These are phyloP conservation scores for Anser brachyrhynchus DNA, from an alignment of 2,113 vertebrate genomes.

Conservation along the genomic window DNA sequence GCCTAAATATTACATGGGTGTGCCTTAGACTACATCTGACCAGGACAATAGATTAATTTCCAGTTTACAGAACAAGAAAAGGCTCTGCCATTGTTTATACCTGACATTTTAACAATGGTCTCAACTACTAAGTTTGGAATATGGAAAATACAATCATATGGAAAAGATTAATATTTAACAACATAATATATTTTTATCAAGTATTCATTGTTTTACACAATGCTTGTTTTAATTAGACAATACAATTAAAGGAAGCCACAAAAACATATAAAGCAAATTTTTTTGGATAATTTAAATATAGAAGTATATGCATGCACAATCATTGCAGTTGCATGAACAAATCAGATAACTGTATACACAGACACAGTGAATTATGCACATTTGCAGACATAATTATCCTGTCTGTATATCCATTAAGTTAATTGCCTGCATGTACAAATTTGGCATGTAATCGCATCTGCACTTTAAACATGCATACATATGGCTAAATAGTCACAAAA, in stretches of 20 bases:
- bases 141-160: not conserved
- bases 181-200: not conserved
- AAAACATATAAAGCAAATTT: not conserved
- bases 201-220: not conserved
- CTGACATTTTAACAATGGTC: not conserved
- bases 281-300: not conserved
- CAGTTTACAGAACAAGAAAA: not conserved
- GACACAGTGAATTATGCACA: slow-evolving; percentile 16
- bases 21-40: not conserved
- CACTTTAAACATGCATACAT: slow-evolving; percentile 10
- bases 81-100: not conserved
- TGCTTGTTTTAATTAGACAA: not conserved
- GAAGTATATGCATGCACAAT: not conserved
- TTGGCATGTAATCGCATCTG: not conserved
- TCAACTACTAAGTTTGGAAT: not conserved
- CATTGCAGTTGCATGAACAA: not conserved
- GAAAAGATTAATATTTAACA: not conserved
- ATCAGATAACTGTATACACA: slow-evolving; percentile 1
- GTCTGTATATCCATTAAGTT: not conserved
- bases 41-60: not conserved
- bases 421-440: slow-evolving; percentile 7
- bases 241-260: not conserved
- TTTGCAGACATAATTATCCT: slow-evolving; percentile 26
- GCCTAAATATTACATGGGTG: not conserved
- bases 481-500: not conserved